Evolutionary conservation across 1,140 invertebrate genomes (phyloP).

Genomic region (Holcopasites calliopsidis): DNA sequence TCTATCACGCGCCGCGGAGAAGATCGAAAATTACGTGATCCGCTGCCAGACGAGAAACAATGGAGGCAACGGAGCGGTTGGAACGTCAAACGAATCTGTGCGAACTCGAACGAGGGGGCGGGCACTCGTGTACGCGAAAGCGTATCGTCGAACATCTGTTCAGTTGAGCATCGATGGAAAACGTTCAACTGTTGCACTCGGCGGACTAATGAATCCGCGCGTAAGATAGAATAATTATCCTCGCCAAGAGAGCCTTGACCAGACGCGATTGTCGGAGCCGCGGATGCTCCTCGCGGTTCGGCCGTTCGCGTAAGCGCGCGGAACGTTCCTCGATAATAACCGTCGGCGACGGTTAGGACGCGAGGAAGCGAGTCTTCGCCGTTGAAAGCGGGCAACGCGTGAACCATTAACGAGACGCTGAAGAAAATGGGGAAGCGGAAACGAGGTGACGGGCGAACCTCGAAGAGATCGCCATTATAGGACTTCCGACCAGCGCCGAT

Average conservation of each 20-base stretch:
- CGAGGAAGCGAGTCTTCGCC: constrained; percentile 3
- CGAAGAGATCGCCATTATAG: constrained; percentile 51
- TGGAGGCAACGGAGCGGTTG: constrained; percentile 66
- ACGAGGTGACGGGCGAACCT: constrained; percentile 26
- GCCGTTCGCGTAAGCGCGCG: no score
- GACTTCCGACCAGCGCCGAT: constrained; percentile 41
- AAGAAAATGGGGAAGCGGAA: constrained; percentile 37
- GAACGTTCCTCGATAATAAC: constrained; percentile 33
- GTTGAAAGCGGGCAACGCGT: constrained; percentile 23
- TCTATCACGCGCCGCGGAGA: constrained; percentile 30
- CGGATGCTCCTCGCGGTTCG: constrained; percentile 38
- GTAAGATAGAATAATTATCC: no score
- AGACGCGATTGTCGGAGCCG: neutral
- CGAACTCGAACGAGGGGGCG: constrained; percentile 38
- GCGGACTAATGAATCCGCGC: no score
- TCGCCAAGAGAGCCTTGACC: constrained; percentile 14
- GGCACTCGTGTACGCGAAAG: constrained; percentile 26
- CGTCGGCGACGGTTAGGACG: neutral
- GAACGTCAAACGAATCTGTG: constrained; percentile 74
- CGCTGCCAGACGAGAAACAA: constrained; percentile 70
- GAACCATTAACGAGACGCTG: constrained; percentile 43
- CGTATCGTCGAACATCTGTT: constrained; percentile 72
- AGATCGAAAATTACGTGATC: constrained; percentile 71
- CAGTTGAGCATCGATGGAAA: no score
- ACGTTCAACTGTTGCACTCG: no score